phyloP scores from a whole-genome alignment of 2,113 vertebrate species.

The Arenaria interpres region DNA sequence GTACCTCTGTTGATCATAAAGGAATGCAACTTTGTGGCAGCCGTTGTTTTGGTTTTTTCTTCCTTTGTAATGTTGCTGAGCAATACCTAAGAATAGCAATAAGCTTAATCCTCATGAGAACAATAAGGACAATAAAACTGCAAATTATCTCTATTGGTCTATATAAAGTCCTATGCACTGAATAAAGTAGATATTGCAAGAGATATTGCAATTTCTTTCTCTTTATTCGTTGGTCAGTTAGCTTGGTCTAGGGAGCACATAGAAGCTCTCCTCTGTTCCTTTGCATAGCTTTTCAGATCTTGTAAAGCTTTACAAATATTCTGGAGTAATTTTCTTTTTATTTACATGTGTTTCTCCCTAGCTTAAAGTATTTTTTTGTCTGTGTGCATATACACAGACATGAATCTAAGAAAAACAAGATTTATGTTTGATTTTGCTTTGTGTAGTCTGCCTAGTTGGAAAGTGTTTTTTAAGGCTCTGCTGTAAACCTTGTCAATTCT shows the following conservation, averaged over 20 bases:
- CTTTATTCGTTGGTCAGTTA: not conserved
- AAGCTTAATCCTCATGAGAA: not conserved
- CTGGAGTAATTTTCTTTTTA: not conserved
- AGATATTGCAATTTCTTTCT: not conserved
- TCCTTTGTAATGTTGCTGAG: not conserved
- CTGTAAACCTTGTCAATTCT: not conserved
- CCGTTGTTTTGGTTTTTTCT: not conserved
- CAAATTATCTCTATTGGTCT: not conserved
- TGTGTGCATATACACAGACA: not conserved
- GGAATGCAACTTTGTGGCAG: not conserved
- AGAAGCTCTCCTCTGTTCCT: not conserved
- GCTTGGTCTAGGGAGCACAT: not conserved
- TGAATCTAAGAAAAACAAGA: not conserved
- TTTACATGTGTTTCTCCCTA: not conserved
- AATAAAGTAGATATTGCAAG: not conserved
- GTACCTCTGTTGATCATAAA: not conserved
- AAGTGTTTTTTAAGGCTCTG: not conserved
- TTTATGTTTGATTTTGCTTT: not conserved
- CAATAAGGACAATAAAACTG: not conserved
- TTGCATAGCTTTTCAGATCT: not conserved
- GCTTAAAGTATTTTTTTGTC: not conserved
- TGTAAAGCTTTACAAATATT: not conserved
- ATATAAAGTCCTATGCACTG: not conserved
- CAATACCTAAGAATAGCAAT: not conserved
- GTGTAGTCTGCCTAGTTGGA: not conserved